Percentiles rank a stretch among this genome's conserved stretches.
These are phyloP conservation scores for Danaus chrysippus DNA, from an alignment of 2,888 invertebrate species.

Conservation along the genomic window DNA sequence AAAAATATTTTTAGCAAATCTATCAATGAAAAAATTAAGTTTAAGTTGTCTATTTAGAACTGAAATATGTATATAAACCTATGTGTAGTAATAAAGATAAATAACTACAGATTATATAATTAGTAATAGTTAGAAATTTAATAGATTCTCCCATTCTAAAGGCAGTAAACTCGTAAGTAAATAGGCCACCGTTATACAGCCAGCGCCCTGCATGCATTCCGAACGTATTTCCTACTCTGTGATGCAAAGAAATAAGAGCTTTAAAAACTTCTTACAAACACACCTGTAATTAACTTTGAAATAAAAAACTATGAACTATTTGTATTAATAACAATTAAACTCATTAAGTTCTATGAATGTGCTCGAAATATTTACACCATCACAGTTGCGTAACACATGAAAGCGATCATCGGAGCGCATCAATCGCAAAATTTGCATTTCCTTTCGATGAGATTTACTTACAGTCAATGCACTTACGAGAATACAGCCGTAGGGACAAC, in stretches of 20 bases:
- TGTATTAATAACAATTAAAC: neutral
- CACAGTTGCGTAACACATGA: slow-evolving; percentile 49
- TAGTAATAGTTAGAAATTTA: too few species aligned
- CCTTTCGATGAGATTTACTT: slow-evolving; percentile 31
- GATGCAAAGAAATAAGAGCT: too few species aligned
- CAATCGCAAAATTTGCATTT: slow-evolving; percentile 29
- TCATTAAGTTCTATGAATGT: too few species aligned
- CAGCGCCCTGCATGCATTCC: slow-evolving; percentile 25
- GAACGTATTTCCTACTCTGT: slow-evolving; percentile 13
- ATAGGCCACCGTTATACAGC: slow-evolving; percentile 28
- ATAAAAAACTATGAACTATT: neutral
- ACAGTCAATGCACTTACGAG: slow-evolving; percentile 20
- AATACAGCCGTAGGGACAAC: slow-evolving; percentile 1
- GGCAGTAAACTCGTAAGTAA: slow-evolving; percentile 15
- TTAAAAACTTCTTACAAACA: too few species aligned
- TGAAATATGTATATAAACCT: too few species aligned
- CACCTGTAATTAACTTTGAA: neutral
- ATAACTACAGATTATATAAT: too few species aligned
- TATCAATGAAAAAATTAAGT: too few species aligned
- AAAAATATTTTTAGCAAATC: too few species aligned
- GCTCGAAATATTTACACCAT: neutral
- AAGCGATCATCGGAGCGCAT: slow-evolving; percentile 57
- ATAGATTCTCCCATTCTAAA: neutral
- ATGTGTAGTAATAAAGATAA: too few species aligned
- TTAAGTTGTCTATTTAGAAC: too few species aligned